A percentile compares a stretch with the other conserved stretches of the same genome.
Evolutionary conservation across 2,888 invertebrate genomes (phyloP).

Genomic region (Asteroscopus sphinx): DNA sequence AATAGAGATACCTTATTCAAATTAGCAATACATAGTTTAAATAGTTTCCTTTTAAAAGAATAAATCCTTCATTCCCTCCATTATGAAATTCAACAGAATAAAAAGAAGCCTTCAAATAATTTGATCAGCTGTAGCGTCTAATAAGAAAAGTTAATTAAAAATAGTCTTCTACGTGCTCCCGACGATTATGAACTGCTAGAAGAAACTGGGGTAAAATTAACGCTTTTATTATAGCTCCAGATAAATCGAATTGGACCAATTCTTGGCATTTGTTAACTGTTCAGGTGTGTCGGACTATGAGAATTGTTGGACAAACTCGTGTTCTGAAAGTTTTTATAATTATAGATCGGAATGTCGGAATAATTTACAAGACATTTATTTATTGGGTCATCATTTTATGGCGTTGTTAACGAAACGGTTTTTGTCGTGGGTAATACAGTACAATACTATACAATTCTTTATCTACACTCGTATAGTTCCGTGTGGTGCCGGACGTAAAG

Average conservation of each 20-base stretch:
- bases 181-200: constrained; percentile 52
- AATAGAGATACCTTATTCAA: too few species aligned
- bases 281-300: constrained; percentile 16
- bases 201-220: constrained; percentile 43
- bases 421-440: too few species aligned
- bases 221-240: constrained; percentile 53
- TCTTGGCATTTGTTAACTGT: constrained; percentile 30
- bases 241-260: constrained; percentile 56
- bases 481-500: too few species aligned
- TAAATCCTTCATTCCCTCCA: constrained; percentile 7
- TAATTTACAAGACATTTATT: too few species aligned
- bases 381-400: too few species aligned
- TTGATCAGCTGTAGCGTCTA: constrained; percentile 59
- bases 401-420: too few species aligned
- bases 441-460: too few species aligned
- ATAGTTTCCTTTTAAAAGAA: not conserved
- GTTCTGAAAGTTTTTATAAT: not conserved
- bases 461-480: too few species aligned
- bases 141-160: constrained; percentile 70
- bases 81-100: constrained; percentile 29
- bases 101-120: constrained; percentile 50
- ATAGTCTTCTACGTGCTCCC: constrained; percentile 57
- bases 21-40: not conserved
- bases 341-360: too few species aligned
- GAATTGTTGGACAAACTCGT: not conserved